Base-by-base conservation (phyloP, 64 coral and sea anemone genomes). In the Dendrophyllia cribrosa region DNA sequence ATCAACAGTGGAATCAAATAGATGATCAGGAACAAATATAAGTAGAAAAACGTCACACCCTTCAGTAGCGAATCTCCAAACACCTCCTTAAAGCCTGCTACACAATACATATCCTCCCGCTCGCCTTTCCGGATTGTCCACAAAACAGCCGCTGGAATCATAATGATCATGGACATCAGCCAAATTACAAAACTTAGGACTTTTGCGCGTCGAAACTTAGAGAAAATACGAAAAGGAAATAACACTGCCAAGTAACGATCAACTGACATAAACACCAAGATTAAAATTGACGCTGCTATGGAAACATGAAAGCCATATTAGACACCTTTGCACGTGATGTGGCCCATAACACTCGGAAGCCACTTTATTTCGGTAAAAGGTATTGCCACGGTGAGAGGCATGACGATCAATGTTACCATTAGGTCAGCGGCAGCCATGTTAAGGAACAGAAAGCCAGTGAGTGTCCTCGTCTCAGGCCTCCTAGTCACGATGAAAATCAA, bases 361-460 rank as follows among this genome's bases (percentile, higher is more conserved):
- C 79, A 83, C 3, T 20, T 65, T 20, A 43, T 43, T 9, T 19
- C 79, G 16, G 58, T n/a, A 12, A 65, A 64, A 7, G 59, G 43
- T 6, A 2, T 34, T 20, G 17, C 7, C 12, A 83, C 9, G 0
- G 25, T 6, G 0, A 47, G 34, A 7, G 79, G 79, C 59, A 83
- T 63, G 44, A 49, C 59, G 8, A 83, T 12, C 58, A 66, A 20
- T 4, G 79, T 47, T 8, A 83, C 79, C 43, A 83, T 9, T 1
- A 83, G 59, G 43, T 83, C 79, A 83, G 79, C 79, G 43, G 20
- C 79, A 19, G 79, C 79, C 79, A 83, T 83, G 55, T 83, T 83
- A 13, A 83, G 43, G 43, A 83, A 83, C 59, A 83, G 15, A n/a
- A 64, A 83, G 17, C 59, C 60, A 19, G 79, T 83, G 45, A 82